Evolutionary conservation across 2,113 vertebrate species (phyloP).

Genomic region (mouse (Mus musculus)): DNA sequence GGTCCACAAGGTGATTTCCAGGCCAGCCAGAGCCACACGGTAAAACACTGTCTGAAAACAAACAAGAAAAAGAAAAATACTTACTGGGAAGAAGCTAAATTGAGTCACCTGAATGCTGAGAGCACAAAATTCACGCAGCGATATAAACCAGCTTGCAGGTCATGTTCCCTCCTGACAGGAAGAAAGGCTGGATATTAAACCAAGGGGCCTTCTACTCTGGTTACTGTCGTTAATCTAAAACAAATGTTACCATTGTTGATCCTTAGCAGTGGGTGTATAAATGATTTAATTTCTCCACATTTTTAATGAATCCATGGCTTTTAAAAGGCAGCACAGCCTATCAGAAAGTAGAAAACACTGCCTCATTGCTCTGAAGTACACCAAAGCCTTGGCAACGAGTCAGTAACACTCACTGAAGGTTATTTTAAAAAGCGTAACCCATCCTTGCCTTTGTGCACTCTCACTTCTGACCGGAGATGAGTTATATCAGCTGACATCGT

Average conservation of each 20-base stretch:
- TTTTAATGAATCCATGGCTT: background rate
- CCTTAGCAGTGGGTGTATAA: background rate
- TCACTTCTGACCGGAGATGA: background rate
- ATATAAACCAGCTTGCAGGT: background rate
- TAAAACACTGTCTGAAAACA: background rate
- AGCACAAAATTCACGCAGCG: too few species aligned
- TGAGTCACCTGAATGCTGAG: background rate
- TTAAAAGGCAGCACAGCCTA: background rate
- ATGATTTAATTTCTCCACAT: background rate
- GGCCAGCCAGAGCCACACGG: background rate
- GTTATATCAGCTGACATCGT: background rate
- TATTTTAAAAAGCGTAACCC: background rate
- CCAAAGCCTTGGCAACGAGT: background rate
- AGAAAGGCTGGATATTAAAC: background rate
- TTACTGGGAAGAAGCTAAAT: background rate
- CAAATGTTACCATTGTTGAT: background rate
- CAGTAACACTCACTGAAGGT: background rate
- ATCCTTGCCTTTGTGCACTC: background rate
- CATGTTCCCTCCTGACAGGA: background rate
- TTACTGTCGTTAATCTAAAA: background rate
- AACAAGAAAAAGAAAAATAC: background rate
- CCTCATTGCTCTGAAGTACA: background rate
- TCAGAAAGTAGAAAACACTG: background rate
- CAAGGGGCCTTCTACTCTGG: background rate
- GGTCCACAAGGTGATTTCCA: background rate